Evolutionary conservation across 2,113 vertebrate genomes (phyloP).

Genomic region (Tragelaphus scriptus): DNA sequence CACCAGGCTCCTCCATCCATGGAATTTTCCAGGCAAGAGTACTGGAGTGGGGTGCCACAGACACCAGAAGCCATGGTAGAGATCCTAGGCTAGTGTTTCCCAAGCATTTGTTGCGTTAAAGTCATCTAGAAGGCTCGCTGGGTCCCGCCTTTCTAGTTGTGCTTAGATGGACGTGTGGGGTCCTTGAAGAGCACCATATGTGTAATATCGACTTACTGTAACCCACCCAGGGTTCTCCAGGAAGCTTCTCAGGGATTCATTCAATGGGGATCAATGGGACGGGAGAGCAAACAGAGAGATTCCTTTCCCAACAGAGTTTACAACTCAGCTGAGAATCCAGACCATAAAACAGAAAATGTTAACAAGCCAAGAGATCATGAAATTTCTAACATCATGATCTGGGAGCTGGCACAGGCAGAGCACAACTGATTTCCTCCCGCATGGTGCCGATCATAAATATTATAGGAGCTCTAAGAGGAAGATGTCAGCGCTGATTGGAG

Average conservation of each 20-base stretch:
- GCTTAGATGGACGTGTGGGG: neutral
- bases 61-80: neutral
- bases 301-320: neutral
- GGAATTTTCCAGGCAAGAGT: no score
- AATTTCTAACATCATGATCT: neutral
- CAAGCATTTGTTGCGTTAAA: neutral
- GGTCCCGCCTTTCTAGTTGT: neutral
- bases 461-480: neutral
- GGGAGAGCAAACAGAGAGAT: neutral
- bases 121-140: neutral
- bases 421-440: neutral
- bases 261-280: fast-evolving
- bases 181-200: neutral
- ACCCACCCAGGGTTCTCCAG: neutral
- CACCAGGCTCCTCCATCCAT: no score
- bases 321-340: neutral
- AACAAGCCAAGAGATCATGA: neutral
- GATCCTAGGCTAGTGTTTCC: neutral
- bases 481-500: neutral
- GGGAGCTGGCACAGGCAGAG: neutral
- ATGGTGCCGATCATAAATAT: no score
- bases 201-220: neutral
- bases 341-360: neutral
- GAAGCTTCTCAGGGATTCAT: neutral
- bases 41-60: no score